These are phyloP conservation scores for Gobius niger DNA, from an alignment of 2,113 vertebrate genomes.

Conservation along the genomic window DNA sequence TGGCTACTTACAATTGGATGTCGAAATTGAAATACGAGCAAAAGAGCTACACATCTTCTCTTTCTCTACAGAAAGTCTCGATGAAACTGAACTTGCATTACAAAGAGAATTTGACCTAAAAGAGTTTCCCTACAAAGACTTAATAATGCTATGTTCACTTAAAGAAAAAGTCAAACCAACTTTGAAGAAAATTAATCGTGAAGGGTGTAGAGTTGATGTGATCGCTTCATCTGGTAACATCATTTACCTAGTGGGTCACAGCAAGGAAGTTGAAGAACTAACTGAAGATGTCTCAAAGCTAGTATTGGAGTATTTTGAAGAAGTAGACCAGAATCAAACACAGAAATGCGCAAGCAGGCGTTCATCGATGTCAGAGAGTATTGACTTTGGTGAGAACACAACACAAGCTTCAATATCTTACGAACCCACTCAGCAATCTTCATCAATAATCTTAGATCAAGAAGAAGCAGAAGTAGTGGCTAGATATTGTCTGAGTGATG, in stretches of 20 bases:
- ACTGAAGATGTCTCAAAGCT: constrained; percentile 30
- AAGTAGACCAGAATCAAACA: constrained; percentile 21
- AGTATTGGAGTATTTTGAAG: constrained; percentile 28
- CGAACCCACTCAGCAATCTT: neutral
- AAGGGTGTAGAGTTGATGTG: constrained; percentile 9
- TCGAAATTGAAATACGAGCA: constrained; percentile 50
- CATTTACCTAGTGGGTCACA: constrained; percentile 40
- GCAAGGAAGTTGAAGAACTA: constrained; percentile 40
- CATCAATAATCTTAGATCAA: neutral
- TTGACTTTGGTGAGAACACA: constrained; percentile 20
- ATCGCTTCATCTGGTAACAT: neutral
- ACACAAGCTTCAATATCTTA: constrained; percentile 32
- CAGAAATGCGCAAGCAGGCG: constrained; percentile 38
- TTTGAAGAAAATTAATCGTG: neutral
- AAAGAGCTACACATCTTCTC: constrained; percentile 43
- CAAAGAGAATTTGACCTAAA: constrained; percentile 23
- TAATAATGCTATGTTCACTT: neutral
- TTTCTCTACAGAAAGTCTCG: constrained; percentile 13
- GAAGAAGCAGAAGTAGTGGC: neutral
- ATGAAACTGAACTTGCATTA: constrained; percentile 23
- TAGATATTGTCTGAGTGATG: constrained; percentile 38
- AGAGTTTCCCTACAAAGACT: neutral
- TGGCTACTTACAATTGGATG: constrained; percentile 25
- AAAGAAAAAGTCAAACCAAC: neutral
- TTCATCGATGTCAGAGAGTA: constrained; percentile 14